phyloP scores from a whole-genome alignment of 2,888 invertebrate genomes.

The Steinernema scapterisci region DNA sequence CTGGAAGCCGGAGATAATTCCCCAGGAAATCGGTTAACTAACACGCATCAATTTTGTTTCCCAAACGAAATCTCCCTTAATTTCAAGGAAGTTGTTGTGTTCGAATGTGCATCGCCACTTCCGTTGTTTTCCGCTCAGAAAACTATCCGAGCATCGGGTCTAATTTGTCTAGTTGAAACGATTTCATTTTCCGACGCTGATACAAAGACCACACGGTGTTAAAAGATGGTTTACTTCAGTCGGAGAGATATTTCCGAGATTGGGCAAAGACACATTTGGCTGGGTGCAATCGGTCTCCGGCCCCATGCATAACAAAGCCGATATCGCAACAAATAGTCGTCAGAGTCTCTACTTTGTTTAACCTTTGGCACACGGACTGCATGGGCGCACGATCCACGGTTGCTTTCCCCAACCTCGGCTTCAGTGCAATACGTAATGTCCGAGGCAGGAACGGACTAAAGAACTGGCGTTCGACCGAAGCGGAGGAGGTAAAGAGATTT shows the following conservation, averaged over 20 bases:
- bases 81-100: neutral
- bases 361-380: neutral
- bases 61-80: no score
- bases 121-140: neutral
- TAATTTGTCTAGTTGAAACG: no score
- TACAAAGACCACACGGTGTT: no score
- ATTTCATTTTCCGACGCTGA: no score
- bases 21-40: no score
- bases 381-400: neutral
- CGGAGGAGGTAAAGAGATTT: constrained; percentile 7
- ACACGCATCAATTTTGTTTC: no score
- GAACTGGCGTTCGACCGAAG: neutral
- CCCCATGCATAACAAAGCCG: neutral
- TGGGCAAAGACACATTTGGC: neutral
- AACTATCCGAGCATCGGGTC: no score
- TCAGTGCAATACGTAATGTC: neutral
- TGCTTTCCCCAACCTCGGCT: no score
- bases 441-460: no score
- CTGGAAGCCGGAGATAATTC: no score
- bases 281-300: neutral
- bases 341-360: neutral
- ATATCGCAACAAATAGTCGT: neutral
- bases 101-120: neutral
- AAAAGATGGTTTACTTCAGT: no score
- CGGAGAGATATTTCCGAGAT: no score